phyloP scores from a whole-genome alignment of 1,140 invertebrate species.

The Mamestra configurata region DNA sequence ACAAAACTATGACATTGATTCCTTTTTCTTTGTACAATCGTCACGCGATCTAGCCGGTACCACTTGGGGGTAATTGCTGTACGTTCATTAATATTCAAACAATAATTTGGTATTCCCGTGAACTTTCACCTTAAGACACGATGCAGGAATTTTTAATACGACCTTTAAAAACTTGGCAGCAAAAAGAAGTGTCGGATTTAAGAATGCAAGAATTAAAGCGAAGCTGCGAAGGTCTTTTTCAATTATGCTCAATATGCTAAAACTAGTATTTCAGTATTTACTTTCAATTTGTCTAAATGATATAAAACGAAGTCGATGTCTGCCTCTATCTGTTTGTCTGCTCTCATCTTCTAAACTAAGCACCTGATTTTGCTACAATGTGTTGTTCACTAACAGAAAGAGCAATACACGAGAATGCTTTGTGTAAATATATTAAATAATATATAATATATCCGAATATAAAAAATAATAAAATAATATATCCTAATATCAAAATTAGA shows the following conservation, averaged over 20 bases:
- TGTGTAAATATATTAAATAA: too few species aligned
- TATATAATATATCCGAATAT: too few species aligned
- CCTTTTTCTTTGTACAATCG: constrained; percentile 67
- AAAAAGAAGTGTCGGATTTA: constrained; percentile 10
- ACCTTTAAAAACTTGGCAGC: constrained; percentile 63
- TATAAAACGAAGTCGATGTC: too few species aligned
- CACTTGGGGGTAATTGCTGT: constrained; percentile 81
- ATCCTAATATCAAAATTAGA: too few species aligned
- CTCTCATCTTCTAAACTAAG: too few species aligned
- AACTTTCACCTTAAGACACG: constrained; percentile 76
- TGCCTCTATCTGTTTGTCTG: too few species aligned
- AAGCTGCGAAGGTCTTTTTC: constrained; percentile 26
- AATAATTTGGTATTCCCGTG: constrained; percentile 78
- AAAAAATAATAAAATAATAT: too few species aligned
- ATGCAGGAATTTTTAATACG: constrained; percentile 68
- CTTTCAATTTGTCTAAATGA: too few species aligned
- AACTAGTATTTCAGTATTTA: constrained; percentile 8
- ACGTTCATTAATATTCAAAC: constrained; percentile 77
- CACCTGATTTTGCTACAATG: too few species aligned
- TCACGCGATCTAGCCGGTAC: constrained; percentile 78
- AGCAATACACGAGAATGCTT: too few species aligned
- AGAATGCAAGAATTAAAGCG: not conserved
- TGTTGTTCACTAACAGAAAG: too few species aligned
- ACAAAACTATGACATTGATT: constrained; percentile 71
- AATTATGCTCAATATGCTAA: constrained; percentile 12